Base-by-base conservation (phyloP, 2,888 invertebrate genomes). In the Lithophane semibrunnea region DNA sequence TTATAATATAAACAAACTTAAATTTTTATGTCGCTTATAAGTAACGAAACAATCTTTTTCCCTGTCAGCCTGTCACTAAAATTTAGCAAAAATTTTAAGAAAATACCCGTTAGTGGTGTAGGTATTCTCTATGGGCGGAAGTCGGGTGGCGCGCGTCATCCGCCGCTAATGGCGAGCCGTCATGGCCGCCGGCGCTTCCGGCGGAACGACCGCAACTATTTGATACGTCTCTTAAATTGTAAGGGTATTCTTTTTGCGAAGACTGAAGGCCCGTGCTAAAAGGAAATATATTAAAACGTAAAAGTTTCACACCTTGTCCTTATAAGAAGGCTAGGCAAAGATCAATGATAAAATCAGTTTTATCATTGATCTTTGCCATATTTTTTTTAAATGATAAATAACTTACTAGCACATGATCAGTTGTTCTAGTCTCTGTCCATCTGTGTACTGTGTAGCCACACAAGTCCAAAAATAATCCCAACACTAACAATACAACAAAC, bases 151-250 rank as follows among this genome's bases (percentile, higher is more conserved):
- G 88, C 88, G 86, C 89, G 84, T 84, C 84, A 84, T 88, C 87
- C 88, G 87, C 88, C 82, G 83, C 90, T 93, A 93, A 93, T 93
- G 92, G 92, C 88, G 88, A 89, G 79, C 88, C 88, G 88, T 91
- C 90, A 90, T 89, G 91, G 90, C 91, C 84, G 89, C 89, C 83
- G 76, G 82, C 82, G 49, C 90, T 90, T 92, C 91, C 92, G 86
- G 79, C 73, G 88, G 86, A 83, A 86, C 87, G 80, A 87, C 86
- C 82, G 88, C 85, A 88, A 91, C 91, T 91, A 91, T 90, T 90
- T 91, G 92, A 92, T 91, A 89, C 88, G 90, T 90, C 88, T 87
- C 79, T 80, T 80, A 84, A 71, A 82, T 79, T 82, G 78, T 80
- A 73, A 78, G 77, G 54, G 63, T 79, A 86, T 84, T 82, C 79